Base-by-base conservation (phyloP, 1,140 invertebrate genomes). In the Chironomus striatipennis region DNA sequence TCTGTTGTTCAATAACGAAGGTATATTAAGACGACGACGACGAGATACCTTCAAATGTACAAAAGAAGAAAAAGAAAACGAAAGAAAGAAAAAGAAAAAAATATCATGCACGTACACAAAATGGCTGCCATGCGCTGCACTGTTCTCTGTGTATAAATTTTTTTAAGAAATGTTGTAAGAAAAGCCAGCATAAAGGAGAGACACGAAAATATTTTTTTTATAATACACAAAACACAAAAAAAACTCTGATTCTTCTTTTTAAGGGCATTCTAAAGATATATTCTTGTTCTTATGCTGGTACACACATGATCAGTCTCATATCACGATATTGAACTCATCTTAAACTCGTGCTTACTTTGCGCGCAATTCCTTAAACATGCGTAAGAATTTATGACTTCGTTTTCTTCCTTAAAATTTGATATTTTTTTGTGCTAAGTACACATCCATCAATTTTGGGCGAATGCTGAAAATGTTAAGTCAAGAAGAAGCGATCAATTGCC, bases 61-160 rank as follows among this genome's bases (percentile, higher is more conserved):
- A 34, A 1, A 34, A 34, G 5, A 34, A 34, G 24, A 34, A 34
- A 34, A 34, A 1, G 24, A 34, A 34, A 34, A 34, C 24, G n/a
- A 5, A 34, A 34, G 5, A 34, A 34, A 34, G 5, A 34, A 5
- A 34, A 34, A 5, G 5, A n/a, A n/a, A n/a, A n/a, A 57, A 57
- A 57, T 57, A 57, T 57, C 47, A 57, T 57, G 47, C 47, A 57
- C n/a, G n/a, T n/a, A 57, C n/a, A 57, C 47, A 57, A 57, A 57
- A 57, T 57, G 47, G 47, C 47, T 15, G 47, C 47, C 47, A 34
- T 57, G 47, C 47, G 47, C 47, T 57, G 47, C n/a, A 34, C 24
- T 34, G 24, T 34, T 34, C 24, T 34, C 2, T 34, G 5, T 34
- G 24, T 34, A 34, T 34, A 34, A 2, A 34, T 34, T 34, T 34